These are phyloP conservation scores for Acanthopleura granulata DNA, from an alignment of 2,888 invertebrate genomes.

Conservation along the genomic window DNA sequence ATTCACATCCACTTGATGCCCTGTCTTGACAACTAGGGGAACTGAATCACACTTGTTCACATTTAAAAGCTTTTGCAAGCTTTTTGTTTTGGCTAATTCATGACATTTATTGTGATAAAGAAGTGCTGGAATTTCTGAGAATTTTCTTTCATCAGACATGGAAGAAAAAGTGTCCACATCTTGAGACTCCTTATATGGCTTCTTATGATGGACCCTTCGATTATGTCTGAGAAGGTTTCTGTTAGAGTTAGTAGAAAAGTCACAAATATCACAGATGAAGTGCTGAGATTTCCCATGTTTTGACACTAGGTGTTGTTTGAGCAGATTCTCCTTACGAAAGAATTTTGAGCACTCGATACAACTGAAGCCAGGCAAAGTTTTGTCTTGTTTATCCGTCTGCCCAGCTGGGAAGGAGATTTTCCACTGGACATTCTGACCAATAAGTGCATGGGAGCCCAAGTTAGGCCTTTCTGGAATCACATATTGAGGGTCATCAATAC, in stretches of 20 bases:
- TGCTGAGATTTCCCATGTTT: neutral
- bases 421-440: slow-evolving; percentile 32
- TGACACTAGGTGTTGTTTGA: neutral
- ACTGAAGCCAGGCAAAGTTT: neutral
- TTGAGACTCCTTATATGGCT: neutral
- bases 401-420: slow-evolving; percentile 29
- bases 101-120: too few relatives aligned
- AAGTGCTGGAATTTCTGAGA: neutral
- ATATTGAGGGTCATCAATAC: slow-evolving; percentile 15
- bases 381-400: neutral
- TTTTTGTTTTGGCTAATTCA: too few relatives aligned
- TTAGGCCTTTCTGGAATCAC: slow-evolving; percentile 7
- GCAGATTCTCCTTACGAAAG: neutral
- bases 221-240: neutral
- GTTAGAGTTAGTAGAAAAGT: slow-evolving; percentile 3
- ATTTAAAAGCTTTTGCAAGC: too few relatives aligned
- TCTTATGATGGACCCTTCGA: neutral
- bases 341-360: neutral
- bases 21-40: too few relatives aligned
- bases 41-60: too few relatives aligned
- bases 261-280: neutral
- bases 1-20: too few relatives aligned
- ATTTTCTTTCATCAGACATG: neutral
- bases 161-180: neutral
- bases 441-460: slow-evolving; percentile 24